Conservation (phyloP, 2,797 vertebrate species). For the Nyctibius grandis region DNA sequence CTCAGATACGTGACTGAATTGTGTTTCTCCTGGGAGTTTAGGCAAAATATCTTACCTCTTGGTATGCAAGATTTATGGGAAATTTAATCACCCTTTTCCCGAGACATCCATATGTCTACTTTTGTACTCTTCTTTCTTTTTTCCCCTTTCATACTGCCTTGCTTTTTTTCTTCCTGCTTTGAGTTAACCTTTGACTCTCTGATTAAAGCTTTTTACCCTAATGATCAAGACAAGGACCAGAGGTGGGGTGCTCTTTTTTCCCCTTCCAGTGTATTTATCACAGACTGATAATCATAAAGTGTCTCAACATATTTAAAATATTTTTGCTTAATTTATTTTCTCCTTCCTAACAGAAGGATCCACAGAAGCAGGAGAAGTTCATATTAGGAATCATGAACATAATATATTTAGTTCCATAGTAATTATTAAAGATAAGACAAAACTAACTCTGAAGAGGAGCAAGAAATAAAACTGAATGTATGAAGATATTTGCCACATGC, state of each 20-base stretch:
- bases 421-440: not conserved
- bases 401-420: not conserved
- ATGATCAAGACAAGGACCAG: not conserved
- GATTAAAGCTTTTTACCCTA: not conserved
- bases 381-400: not conserved
- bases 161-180: not conserved
- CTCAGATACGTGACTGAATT: conserved; percentile 4
- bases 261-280: not conserved
- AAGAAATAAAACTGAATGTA: not conserved
- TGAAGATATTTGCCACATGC: not conserved
- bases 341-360: not conserved
- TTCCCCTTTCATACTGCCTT: not conserved
- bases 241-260: not conserved
- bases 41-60: conserved; percentile 44
- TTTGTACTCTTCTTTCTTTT: conserved; percentile 20
- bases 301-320: not conserved
- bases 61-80: conserved; percentile 54
- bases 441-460: not conserved
- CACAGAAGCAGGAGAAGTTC: not conserved
- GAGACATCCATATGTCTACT: conserved; percentile 28
- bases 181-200: conserved; percentile 21
- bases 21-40: conserved; percentile 35
- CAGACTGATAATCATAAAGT: not conserved
- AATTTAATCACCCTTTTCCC: conserved; percentile 49
- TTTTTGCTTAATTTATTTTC: not conserved